Conservation (phyloP, 2,113 vertebrate genomes). For the Pithys albifrons region DNA sequence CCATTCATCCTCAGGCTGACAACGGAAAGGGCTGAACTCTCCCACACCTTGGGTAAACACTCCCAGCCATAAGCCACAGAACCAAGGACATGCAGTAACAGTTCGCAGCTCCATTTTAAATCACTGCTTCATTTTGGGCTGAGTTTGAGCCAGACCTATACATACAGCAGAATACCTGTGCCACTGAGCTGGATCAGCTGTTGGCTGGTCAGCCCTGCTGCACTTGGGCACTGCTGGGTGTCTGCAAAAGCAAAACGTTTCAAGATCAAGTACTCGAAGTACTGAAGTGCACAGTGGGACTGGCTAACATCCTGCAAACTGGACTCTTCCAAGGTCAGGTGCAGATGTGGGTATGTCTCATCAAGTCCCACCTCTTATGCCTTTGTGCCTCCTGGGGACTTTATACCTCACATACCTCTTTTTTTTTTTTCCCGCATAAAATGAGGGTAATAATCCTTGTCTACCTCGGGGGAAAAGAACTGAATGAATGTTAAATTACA, state of each 20-base stretch:
- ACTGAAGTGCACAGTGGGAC: neutral
- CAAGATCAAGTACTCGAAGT: accelerated
- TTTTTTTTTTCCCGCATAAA: neutral
- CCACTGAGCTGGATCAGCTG: accelerated
- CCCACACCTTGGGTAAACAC: neutral
- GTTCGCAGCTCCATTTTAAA: neutral
- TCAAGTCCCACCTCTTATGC: accelerated
- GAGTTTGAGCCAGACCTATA: neutral
- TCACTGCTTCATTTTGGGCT: neutral
- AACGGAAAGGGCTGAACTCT: neutral
- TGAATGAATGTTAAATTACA: too few relatives aligned
- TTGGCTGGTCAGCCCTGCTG: neutral
- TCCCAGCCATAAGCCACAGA: neutral
- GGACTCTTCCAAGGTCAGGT: neutral
- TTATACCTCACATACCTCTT: accelerated
- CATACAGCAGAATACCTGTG: accelerated
- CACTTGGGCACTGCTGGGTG: accelerated
- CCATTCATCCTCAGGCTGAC: neutral
- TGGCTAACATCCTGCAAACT: too few relatives aligned
- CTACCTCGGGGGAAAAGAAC: accelerated
- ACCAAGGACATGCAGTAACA: neutral
- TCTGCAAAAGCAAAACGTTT: neutral
- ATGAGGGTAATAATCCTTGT: neutral
- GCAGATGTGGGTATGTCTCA: neutral
- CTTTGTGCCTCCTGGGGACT: neutral